Base-by-base conservation (phyloP, 2,113 vertebrate species). In the Coptodon rendalli region DNA sequence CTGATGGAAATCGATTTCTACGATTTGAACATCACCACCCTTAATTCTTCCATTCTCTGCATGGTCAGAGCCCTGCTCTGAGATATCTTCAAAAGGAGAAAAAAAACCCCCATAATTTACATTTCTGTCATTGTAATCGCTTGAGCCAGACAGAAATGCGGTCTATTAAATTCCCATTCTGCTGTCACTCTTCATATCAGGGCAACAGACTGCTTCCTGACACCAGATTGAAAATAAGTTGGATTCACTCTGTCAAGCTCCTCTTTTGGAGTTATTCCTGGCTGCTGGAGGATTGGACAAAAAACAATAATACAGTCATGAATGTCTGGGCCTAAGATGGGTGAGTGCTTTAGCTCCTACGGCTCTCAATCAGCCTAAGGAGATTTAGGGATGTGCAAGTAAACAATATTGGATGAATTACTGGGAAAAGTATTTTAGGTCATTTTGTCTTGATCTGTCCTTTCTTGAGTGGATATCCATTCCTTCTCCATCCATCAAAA, bases 1-100 rank as follows among this genome's bases (percentile, higher is more conserved):
- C 89, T 79, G 73, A 91, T 87, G 63, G 85, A 90, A 93, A 93
- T 90, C 85, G 24, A 90, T 92, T 83, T 89, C 81, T 85, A 81
- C 59, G 14, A 90, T 86, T 89, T 87, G 81, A 66, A 85, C 85
- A 84, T 88, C 68, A 78, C 78, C 84, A 38, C 31, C 34, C 54
- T 87, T 86, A 82, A 91, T 90, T 91, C 66, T 54, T 71, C 24
- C 45, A 43, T 66, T 90, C 83, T 83, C 83, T 83, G 84, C 29
- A 31, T 66, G 78, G 76, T 73, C 85, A 89, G 86, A 89, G 88
- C 31, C 59, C 24, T 22, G 54, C 76, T 89, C 54, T 43, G 36
- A n/a, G 76, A 78, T 7, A 4, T 82, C 83, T 80, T 92, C 73
- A 87, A 86, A 92, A 50, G 84, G 79, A 82, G 87, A 87, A 82